Conservation (phyloP, 2,888 invertebrate species). For the Monochamus alternatus region DNA sequence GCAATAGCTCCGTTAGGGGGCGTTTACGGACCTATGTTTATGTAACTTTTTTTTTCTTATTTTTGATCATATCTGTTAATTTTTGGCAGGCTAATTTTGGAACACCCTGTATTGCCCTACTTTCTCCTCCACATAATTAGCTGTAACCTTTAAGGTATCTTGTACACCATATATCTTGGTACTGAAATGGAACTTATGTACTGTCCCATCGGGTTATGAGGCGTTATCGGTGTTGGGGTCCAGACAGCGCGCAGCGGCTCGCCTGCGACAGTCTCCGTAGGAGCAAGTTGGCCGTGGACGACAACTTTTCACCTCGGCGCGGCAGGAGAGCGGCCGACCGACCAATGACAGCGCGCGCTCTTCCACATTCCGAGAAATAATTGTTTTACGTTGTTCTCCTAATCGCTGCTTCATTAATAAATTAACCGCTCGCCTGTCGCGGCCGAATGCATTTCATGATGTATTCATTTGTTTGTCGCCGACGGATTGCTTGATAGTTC, state of each 20-base stretch:
- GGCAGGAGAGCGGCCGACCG: conserved; percentile 36
- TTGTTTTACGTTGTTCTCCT: conserved; percentile 43
- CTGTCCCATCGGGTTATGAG: not conserved
- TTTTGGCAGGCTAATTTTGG: too few relatives aligned
- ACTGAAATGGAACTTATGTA: not conserved
- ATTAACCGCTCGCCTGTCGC: conserved; percentile 48
- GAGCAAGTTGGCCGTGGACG: conserved; percentile 30
- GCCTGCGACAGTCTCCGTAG: conserved; percentile 29
- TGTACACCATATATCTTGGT: too few relatives aligned
- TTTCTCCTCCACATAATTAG: too few relatives aligned
- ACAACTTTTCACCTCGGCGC: conserved; percentile 48
- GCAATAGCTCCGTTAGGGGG: too few relatives aligned
- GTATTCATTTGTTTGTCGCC: not conserved
- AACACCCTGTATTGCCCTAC: too few relatives aligned
- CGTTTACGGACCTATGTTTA: too few relatives aligned
- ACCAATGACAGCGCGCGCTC: conserved; percentile 43
- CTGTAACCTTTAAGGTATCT: too few relatives aligned
- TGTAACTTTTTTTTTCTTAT: too few relatives aligned
- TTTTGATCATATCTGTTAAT: too few relatives aligned
- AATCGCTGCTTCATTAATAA: conserved; percentile 46
- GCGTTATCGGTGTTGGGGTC: conserved; percentile 35
- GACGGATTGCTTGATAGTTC: too few relatives aligned
- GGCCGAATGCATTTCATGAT: conserved; percentile 27
- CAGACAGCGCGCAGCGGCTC: conserved; percentile 31
- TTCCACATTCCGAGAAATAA: conserved; percentile 48